A percentile compares a stretch with the other conserved stretches of the same genome.
Conservation (phyloP, 2,888 invertebrate genomes). For the Gastrophysa polygoni region DNA sequence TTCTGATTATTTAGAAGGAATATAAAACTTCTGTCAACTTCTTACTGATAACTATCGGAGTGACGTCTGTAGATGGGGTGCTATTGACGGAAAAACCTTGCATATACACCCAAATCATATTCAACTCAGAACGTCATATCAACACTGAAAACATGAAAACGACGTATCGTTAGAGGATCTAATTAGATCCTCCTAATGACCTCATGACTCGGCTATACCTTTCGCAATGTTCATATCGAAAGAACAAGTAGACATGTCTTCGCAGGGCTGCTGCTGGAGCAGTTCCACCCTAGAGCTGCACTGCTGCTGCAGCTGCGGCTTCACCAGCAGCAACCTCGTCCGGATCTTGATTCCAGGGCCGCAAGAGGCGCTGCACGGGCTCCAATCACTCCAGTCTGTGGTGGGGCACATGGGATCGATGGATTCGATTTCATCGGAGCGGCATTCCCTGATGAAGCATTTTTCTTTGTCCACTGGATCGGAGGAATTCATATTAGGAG, state of each 20-base stretch:
- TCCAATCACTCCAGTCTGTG: slow-evolving; percentile 92
- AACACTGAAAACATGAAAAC: too few relatives aligned
- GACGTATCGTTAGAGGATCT: too few relatives aligned
- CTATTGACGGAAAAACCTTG: too few relatives aligned
- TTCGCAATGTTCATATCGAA: slow-evolving; percentile 79
- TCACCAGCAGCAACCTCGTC: slow-evolving; percentile 73
- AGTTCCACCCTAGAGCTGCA: slow-evolving; percentile 74
- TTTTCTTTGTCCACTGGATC: slow-evolving; percentile 79
- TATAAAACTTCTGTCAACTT: too few relatives aligned
- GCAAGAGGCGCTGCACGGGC: slow-evolving; percentile 88
- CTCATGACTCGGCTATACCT: slow-evolving; percentile 61
- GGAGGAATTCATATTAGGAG: too few relatives aligned
- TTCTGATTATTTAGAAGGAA: too few relatives aligned
- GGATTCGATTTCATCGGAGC: slow-evolving; percentile 58
- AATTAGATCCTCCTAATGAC: too few relatives aligned
- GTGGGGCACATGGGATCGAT: slow-evolving; percentile 74
- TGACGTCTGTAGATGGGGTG: too few relatives aligned
- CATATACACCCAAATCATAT: too few relatives aligned
- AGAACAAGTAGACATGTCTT: slow-evolving; percentile 70
- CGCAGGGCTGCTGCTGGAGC: slow-evolving; percentile 76
- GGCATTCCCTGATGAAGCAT: slow-evolving; percentile 71
- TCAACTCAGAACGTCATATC: too few relatives aligned
- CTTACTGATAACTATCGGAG: too few relatives aligned
- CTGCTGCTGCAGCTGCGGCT: slow-evolving; percentile 67
- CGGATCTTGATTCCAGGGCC: slow-evolving; percentile 79